A percentile compares a stretch with the other conserved stretches of the same genome.
Conservation (phyloP, 2,113 vertebrate genomes). For the Nesogale talazaci region DNA sequence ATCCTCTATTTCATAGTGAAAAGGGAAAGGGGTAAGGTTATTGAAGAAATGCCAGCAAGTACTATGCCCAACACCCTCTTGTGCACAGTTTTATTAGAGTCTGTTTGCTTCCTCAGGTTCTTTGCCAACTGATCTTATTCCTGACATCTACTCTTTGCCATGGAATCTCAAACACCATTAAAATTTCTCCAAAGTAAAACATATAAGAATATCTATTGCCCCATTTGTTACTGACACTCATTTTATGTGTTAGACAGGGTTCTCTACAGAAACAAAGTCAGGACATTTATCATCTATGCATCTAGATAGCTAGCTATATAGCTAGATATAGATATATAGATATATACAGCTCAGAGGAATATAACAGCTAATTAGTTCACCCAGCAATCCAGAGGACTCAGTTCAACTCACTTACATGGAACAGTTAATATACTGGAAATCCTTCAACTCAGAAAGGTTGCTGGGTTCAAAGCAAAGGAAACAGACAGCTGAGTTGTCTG, state of each 20-base stretch:
- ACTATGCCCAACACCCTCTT: rapidly evolving
- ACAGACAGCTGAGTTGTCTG: too few species aligned
- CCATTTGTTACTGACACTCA: neutral
- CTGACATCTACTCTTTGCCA: neutral
- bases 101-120: neutral
- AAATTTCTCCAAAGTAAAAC: neutral
- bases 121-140: neutral
- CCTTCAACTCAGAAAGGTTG: too few species aligned
- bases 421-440: too few species aligned
- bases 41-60: neutral
- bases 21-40: neutral
- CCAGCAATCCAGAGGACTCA: too few species aligned
- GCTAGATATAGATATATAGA: too few species aligned
- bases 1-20: neutral
- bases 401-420: too few species aligned
- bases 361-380: too few species aligned
- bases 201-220: neutral
- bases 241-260: neutral
- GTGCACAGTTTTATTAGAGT: neutral
- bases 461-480: too few species aligned
- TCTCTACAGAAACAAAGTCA: too few species aligned
- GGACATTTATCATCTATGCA: too few species aligned
- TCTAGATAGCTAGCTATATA: too few species aligned
- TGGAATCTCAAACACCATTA: neutral
- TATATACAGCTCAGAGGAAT: too few species aligned